Conservation (phyloP, 2,113 vertebrate species). For the Chaetodon trifascialis region DNA sequence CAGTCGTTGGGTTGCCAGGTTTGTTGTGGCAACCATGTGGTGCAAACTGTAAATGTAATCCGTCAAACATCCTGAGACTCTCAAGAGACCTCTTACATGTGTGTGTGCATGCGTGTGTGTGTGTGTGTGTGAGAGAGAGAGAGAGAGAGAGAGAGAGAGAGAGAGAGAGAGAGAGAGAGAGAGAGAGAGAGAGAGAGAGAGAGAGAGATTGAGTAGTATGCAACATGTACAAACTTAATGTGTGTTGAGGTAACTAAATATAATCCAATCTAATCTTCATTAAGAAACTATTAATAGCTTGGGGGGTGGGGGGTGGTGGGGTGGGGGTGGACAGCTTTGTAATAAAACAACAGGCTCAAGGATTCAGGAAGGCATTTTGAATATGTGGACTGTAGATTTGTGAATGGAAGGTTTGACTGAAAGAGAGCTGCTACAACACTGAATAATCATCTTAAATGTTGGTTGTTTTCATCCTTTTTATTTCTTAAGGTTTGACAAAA, state of each 20-base stretch:
- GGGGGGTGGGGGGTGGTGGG: too few species aligned
- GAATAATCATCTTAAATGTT: background rate
- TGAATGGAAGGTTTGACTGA: constrained; percentile 2
- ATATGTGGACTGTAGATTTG: background rate
- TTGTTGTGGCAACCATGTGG: constrained; percentile 63
- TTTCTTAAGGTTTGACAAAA: background rate
- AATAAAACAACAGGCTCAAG: background rate
- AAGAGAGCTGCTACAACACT: background rate
- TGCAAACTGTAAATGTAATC: constrained; percentile 42
- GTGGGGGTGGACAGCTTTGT: background rate
- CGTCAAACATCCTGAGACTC: constrained; percentile 39
- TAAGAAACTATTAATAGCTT: background rate
- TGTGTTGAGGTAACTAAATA: background rate
- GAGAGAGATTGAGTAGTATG: background rate
- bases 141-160: background rate
- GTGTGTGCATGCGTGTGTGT: constrained; percentile 9
- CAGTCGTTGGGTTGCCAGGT: constrained; percentile 31
- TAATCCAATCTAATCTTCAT: background rate
- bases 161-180: background rate
- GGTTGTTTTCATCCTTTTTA: background rate
- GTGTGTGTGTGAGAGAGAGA: background rate
- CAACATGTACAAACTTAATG: background rate
- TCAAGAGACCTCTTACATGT: constrained; percentile 22
- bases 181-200: background rate
- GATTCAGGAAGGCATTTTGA: background rate